phyloP scores from a whole-genome alignment of 2,888 invertebrate genomes.

The Furcula furcula region DNA sequence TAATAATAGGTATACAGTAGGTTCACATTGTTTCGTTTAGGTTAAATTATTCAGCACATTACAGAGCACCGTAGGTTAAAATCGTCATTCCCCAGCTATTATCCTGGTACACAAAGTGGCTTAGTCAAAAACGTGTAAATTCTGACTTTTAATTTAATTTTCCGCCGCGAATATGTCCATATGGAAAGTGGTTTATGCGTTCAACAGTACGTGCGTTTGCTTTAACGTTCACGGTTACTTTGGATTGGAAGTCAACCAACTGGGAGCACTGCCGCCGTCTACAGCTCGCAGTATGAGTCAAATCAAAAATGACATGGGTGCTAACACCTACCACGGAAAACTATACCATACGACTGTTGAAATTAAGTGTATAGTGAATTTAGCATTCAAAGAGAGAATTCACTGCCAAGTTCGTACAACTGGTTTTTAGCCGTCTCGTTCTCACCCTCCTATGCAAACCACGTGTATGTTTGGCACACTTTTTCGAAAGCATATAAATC shows the following conservation, averaged over 20 bases:
- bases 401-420: constrained; percentile 76
- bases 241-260: constrained; percentile 62
- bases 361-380: constrained; percentile 20
- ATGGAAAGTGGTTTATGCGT: constrained; percentile 46
- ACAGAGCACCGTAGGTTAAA: constrained; percentile 16
- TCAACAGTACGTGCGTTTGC: constrained; percentile 50
- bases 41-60: constrained; percentile 61
- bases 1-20: constrained; percentile 36
- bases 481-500: constrained; percentile 26
- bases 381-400: constrained; percentile 38
- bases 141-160: constrained; percentile 8
- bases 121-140: not conserved
- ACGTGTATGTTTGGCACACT: constrained; percentile 57
- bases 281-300: constrained; percentile 36
- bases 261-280: constrained; percentile 57
- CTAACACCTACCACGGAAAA: constrained; percentile 15
- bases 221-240: constrained; percentile 62
- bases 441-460: constrained; percentile 43
- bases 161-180: constrained; percentile 48
- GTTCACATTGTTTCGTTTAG: constrained; percentile 37
- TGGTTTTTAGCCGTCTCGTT: constrained; percentile 64
- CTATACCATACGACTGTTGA: constrained; percentile 18
- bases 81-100: not conserved
- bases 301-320: constrained; percentile 47
- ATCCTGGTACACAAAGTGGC: not conserved